phyloP scores from a whole-genome alignment of 2,113 vertebrate species.

The Capreolus pygargus region DNA sequence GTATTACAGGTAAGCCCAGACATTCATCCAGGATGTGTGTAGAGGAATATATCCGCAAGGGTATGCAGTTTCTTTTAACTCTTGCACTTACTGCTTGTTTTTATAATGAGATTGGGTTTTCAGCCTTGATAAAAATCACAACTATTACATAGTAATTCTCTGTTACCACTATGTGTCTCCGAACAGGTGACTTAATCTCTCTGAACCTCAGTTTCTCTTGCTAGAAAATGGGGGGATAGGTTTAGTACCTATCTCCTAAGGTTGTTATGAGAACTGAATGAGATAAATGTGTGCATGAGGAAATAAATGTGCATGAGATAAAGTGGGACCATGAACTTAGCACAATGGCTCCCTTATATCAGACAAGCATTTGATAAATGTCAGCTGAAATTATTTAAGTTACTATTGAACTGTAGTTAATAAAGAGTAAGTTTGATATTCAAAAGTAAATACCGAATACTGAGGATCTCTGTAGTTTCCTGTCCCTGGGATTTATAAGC shows the following conservation, averaged over 20 bases:
- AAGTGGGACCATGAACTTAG: not conserved
- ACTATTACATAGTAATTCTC: not conserved
- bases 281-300: not conserved
- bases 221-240: not conserved
- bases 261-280: conserved; percentile 15
- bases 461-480: not conserved
- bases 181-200: not conserved
- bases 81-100: not conserved
- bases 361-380: not conserved
- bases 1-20: not conserved
- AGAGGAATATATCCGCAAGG: not conserved
- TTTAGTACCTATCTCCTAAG: not conserved
- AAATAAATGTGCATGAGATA: not conserved
- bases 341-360: not conserved
- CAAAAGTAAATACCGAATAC: not conserved
- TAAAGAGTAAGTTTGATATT: not conserved
- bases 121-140: not conserved
- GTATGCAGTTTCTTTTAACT: conserved; percentile 6
- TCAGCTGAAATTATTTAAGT: not conserved
- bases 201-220: not conserved
- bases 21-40: not conserved
- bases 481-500: not conserved
- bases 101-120: conserved; percentile 28
- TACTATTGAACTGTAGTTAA: not conserved
- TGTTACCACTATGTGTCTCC: not conserved